Conservation (phyloP, 2,888 invertebrate genomes). For the Odontocerum albicorne region DNA sequence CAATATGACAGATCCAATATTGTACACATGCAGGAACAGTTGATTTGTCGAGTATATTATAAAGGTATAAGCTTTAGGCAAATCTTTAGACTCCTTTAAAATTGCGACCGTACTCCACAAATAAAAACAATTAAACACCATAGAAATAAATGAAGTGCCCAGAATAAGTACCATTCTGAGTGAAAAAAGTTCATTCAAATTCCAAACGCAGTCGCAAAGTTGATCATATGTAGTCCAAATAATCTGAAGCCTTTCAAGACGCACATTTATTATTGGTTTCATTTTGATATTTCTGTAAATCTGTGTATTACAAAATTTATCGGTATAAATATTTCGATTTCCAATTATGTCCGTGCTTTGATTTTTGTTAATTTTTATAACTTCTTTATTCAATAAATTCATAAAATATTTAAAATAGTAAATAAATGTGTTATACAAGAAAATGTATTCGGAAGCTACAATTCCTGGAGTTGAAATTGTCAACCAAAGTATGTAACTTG, state of each 20-base stretch:
- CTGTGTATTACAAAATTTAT: no score
- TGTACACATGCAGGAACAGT: neutral
- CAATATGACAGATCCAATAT: neutral
- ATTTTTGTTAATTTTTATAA: neutral
- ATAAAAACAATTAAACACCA: neutral
- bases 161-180: neutral
- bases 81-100: neutral
- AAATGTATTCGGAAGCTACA: neutral
- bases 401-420: neutral
- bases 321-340: no score
- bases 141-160: neutral
- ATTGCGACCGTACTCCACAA: neutral
- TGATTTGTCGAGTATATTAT: neutral
- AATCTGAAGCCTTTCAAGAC: neutral
- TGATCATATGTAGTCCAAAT: neutral
- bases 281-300: no score
- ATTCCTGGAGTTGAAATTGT: neutral
- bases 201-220: neutral
- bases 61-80: neutral
- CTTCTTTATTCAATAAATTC: constrained; percentile 1
- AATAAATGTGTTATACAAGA: neutral
- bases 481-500: neutral
- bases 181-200: neutral
- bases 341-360: no score
- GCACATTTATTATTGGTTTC: no score